Percentiles rank a stretch among this genome's conserved stretches.
Conservation (phyloP, 2,797 vertebrate genomes). For the Vireo griseus region DNA sequence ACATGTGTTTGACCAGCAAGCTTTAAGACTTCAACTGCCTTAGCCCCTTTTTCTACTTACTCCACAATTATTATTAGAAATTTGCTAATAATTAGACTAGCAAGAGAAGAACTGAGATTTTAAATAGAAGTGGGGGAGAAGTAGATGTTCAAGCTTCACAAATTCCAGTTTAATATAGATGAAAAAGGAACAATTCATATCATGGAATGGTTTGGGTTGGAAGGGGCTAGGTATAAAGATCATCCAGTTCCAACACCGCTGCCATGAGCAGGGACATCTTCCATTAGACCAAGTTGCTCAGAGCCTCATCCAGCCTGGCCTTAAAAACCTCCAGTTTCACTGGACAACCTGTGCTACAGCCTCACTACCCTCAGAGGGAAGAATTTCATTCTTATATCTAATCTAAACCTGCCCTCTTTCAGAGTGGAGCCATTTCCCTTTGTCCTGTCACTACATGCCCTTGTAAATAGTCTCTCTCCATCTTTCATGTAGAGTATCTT, state of each 20-base stretch:
- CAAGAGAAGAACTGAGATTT: background rate
- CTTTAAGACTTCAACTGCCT: background rate
- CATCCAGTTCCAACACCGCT: rapidly evolving
- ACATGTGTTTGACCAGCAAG: background rate
- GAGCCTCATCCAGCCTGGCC: background rate
- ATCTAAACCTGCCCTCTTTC: background rate
- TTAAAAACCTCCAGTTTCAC: background rate
- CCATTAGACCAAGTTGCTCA: too few relatives aligned
- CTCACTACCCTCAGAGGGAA: background rate
- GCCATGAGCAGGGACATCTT: background rate
- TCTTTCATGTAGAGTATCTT: background rate
- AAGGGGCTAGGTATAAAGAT: background rate
- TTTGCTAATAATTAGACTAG: slow-evolving; percentile 54
- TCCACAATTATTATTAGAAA: background rate
- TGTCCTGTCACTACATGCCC: background rate
- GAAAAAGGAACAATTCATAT: background rate
- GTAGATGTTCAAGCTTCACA: background rate
- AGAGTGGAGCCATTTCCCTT: background rate
- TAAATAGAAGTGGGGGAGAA: background rate
- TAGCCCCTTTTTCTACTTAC: background rate
- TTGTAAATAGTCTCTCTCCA: background rate
- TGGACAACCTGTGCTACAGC: too few relatives aligned
- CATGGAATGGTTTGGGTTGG: background rate
- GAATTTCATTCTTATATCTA: background rate
- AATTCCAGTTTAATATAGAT: background rate